Conservation (phyloP, 2,113 vertebrate genomes). For the Paraplagusia blochii region DNA sequence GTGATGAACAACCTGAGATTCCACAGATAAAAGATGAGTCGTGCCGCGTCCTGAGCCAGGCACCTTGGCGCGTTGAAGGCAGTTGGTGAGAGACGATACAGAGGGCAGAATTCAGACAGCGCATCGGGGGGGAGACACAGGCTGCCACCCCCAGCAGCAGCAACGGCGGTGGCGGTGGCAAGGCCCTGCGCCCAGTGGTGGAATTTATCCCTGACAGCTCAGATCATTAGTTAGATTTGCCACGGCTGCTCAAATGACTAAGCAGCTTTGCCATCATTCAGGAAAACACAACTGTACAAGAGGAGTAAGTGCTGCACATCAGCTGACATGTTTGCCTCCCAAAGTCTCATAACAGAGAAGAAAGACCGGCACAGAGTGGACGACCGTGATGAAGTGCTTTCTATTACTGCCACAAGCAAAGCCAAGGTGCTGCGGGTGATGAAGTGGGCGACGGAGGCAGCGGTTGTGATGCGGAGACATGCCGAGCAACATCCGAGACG, state of each 20-base stretch:
- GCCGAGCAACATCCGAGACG: conserved; percentile 35
- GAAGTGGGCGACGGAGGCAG: conserved; percentile 28
- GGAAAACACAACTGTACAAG: conserved; percentile 27
- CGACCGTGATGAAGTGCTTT: conserved; percentile 61
- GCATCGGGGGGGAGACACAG: conserved; percentile 14
- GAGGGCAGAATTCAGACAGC: conserved; percentile 29
- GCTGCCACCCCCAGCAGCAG: conserved; percentile 21
- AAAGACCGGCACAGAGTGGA: conserved; percentile 27
- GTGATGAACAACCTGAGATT: conserved; percentile 51
- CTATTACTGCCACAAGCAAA: conserved; percentile 44
- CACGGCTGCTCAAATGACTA: conserved; percentile 53
- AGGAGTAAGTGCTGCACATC: conserved; percentile 46
- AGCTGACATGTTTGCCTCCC: conserved; percentile 41
- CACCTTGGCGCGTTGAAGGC: conserved; percentile 6
- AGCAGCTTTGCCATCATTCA: conserved; percentile 42
- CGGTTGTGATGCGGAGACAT: conserved; percentile 29
- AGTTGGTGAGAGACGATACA: conserved; percentile 34
- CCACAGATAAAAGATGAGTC: conserved; percentile 35
- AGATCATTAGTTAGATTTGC: conserved; percentile 61
- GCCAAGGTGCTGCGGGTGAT: conserved; percentile 47
- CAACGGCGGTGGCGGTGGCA: conserved; percentile 11
- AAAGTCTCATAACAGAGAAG: conserved; percentile 43
- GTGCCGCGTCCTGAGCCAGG: conserved; percentile 44
- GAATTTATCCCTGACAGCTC: conserved; percentile 56
- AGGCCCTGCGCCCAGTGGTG: conserved; percentile 23